Conservation (phyloP, 2,797 vertebrate species). For the Sternarchorhynchus goeldii region DNA sequence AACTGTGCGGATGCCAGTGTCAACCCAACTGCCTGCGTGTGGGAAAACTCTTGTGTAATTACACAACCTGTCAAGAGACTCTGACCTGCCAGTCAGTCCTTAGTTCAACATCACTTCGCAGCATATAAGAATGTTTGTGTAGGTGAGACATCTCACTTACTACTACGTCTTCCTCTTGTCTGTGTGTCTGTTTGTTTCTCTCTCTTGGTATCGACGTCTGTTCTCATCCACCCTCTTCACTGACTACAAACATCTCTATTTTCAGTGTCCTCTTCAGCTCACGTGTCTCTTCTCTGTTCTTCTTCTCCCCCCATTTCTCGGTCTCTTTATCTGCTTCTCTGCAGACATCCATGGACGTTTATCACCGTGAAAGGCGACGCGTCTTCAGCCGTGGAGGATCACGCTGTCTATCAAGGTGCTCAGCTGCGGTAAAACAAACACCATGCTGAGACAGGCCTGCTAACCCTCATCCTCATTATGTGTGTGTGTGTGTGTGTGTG, state of each 20-base stretch:
- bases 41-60: constrained; percentile 45
- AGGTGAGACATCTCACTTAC: constrained; percentile 30
- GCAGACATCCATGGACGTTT: constrained; percentile 93
- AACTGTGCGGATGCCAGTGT: constrained; percentile 25
- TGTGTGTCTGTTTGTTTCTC: background rate
- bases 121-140: constrained; percentile 44
- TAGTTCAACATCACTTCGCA: constrained; percentile 48
- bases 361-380: constrained; percentile 86
- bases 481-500: constrained; percentile 30
- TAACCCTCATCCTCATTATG: background rate
- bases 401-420: constrained; percentile 88
- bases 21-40: constrained; percentile 28
- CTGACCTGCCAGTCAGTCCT: constrained; percentile 35
- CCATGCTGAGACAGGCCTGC: constrained; percentile 1
- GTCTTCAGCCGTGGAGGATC: constrained; percentile 85
- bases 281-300: background rate
- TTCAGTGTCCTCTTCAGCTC: background rate
- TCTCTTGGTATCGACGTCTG: background rate
- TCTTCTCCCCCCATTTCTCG: background rate
- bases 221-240: background rate
- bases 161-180: background rate
- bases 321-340: constrained; percentile 24
- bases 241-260: background rate
- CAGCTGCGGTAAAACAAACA: constrained; percentile 26
- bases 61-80: constrained; percentile 27